Base-by-base conservation (phyloP, 1,140 invertebrate genomes). In the Neotoxoptera formosana region DNA sequence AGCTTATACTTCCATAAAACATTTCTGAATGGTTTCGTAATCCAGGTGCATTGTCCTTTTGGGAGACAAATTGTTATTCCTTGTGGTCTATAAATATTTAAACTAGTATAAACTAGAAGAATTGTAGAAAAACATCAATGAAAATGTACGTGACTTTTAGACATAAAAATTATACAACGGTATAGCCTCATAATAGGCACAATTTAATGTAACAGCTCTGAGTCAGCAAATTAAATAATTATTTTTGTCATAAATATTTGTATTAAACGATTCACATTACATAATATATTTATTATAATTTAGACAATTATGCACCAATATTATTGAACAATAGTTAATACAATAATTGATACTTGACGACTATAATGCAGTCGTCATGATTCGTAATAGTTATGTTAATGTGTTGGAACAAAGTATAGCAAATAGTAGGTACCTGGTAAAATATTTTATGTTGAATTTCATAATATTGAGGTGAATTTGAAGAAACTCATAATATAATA, bases 321-420 rank as follows among this genome's bases (percentile, higher is more conserved):
- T n/a, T 76, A 76, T 76, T n/a, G 30, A 67, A 76, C n/a, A 76
- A n/a, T 76, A 76, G n/a, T 76, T n/a, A 76, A 76, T n/a, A 76
- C 17, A 76, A 76, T 76, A 76, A 76, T 76, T 76, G 30, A 30
- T 20, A 76, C 30, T n/a, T 14, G 14, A 76, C n/a, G n/a, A n/a
- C 60, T 14, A 41, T 41, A 41, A 41, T 41, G n/a, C 30, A n/a
- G 14, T 7, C n/a, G n/a, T n/a, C 60, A 17, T 76, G 30, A n/a
- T 76, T 76, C n/a, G 4, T 53, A 76, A 76, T 76, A 17, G 30
- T 17, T 76, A 76, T 76, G 30, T 76, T 76, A 76, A 76, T 76
- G 30, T 76, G 60, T 76, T 76, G 30, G 30, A n/a, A n/a, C 30
- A 4, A 67, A 67, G n/a, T 67, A 67, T 67, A 67, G 30, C 14